Evolutionary conservation across 2,888 invertebrate genomes (phyloP), one percentile per base, ranked within the genome.

Genomic region (Drosophila sordidula): DNA sequence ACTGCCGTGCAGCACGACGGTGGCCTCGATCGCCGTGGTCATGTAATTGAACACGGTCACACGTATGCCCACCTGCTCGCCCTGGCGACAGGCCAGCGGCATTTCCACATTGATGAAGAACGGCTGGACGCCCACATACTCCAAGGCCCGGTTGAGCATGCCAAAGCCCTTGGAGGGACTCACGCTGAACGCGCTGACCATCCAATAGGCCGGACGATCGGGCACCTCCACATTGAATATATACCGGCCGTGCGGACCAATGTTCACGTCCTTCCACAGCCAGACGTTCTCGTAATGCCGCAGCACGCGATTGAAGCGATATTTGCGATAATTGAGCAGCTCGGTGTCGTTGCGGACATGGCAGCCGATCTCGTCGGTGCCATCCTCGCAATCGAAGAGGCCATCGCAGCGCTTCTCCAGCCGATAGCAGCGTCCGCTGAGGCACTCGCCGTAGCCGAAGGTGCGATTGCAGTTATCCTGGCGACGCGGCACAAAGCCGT

Each of bases 61-160:
- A 29, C 98, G 94, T 32, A 99, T 94, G 9, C 98, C 98, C 36
- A 99, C 94, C 92, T 98, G 98, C 93, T 99, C 98, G 4, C 98
- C 98, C 91, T 97, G 96, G 38, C 96, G 95, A 85, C 97, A 96
- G 34, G 93, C 93, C 0, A 94, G 94, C 0, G 98, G 98, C 93
- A 98, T 97, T 91, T 99, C 98, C 50, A 98, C 96, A 88, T 97
- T 97, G 82, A 98, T 98, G 93, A 96, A 98, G 94, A 99, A 98
- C 14, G 98, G 98, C 39, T 98, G 93, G 0, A 97, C 96, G 12
- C 97, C 98, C 26, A 96, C 95, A 91, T 98, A 98, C 94, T 95
- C 96, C 41, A 97, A 94, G 0, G 98, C 96, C 69, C 94, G 94
- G 11, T 94, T 94, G 44, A 98, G 91, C 95, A 99, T 96, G 49